phyloP scores from a whole-genome alignment of 2,888 invertebrate species.

The Periphyllus acericola region DNA sequence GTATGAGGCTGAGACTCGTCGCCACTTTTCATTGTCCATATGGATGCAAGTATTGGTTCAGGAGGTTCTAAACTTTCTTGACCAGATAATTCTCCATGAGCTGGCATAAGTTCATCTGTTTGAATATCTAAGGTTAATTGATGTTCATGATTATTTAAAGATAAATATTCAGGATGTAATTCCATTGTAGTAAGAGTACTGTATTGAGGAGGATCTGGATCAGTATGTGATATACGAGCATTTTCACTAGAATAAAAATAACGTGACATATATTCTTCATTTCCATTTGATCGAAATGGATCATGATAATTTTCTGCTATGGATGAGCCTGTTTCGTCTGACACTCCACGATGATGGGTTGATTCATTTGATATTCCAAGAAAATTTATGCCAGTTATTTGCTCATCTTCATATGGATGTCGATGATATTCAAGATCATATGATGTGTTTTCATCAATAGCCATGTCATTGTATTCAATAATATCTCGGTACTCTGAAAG shows the following conservation, averaged over 20 bases:
- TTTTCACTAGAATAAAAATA: constrained; percentile 58
- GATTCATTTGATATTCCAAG: constrained; percentile 39
- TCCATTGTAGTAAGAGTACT: constrained; percentile 57
- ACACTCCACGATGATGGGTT: constrained; percentile 26
- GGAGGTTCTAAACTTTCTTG: constrained; percentile 75
- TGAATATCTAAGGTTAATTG: constrained; percentile 74
- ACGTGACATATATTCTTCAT: constrained; percentile 43
- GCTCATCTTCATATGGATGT: constrained; percentile 29
- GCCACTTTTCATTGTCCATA: constrained; percentile 55
- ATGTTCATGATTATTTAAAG: constrained; percentile 52
- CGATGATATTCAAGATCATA: constrained; percentile 6
- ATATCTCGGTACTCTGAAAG: constrained; percentile 26
- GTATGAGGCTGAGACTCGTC: constrained; percentile 49
- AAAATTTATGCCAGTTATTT: background rate
- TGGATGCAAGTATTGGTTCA: constrained; percentile 52
- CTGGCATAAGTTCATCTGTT: constrained; percentile 88
- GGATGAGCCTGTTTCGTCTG: constrained; percentile 33
- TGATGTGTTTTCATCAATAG: constrained; percentile 37
- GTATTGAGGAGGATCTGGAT: constrained; percentile 57
- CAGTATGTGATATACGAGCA: constrained; percentile 60
- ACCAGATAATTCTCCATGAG: constrained; percentile 85
- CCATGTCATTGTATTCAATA: constrained; percentile 16
- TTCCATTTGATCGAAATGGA: constrained; percentile 43
- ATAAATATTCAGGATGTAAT: constrained; percentile 51
- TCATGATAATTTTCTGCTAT: constrained; percentile 8